These are phyloP conservation scores for Plagiodera versicolora DNA, from an alignment of 2,888 invertebrate species.

Conservation along the genomic window DNA sequence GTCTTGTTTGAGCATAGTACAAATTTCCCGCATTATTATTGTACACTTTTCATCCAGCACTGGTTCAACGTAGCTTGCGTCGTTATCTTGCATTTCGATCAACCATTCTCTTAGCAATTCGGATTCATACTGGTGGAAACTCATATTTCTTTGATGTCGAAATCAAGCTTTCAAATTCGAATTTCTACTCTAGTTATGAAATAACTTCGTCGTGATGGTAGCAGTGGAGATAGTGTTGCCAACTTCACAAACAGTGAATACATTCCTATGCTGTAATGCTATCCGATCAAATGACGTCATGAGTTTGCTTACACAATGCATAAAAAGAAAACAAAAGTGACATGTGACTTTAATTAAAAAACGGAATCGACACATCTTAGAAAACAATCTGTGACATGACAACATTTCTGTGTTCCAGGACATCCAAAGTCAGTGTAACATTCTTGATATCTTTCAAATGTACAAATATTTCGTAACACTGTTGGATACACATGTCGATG, in stretches of 20 bases:
- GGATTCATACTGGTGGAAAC: slow-evolving; percentile 28
- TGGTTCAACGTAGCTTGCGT: slow-evolving; percentile 41
- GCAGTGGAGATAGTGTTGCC: no score
- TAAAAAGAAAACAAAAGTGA: no score
- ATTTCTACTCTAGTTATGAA: no score
- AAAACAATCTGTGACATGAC: slow-evolving; percentile 2
- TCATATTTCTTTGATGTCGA: slow-evolving; percentile 14
- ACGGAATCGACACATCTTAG: slow-evolving; percentile 4
- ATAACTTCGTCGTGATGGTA: no score
- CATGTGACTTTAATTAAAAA: background rate
- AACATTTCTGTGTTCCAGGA: background rate
- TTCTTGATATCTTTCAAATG: slow-evolving; percentile 3
- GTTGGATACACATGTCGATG: background rate
- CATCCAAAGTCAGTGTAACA: slow-evolving; percentile 9
- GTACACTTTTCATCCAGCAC: slow-evolving; percentile 38
- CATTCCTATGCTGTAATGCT: no score
- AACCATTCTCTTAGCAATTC: slow-evolving; percentile 38
- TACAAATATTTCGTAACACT: background rate
- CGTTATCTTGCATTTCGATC: slow-evolving; percentile 32
- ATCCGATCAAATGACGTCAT: no score
- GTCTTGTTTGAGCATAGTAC: slow-evolving; percentile 43
- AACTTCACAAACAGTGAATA: no score
- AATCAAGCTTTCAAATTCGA: no score
- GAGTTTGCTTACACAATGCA: no score
- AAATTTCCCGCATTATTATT: slow-evolving; percentile 42